phyloP scores from a whole-genome alignment of 2,113 vertebrate species.

The Hippocampus mohnikei region DNA sequence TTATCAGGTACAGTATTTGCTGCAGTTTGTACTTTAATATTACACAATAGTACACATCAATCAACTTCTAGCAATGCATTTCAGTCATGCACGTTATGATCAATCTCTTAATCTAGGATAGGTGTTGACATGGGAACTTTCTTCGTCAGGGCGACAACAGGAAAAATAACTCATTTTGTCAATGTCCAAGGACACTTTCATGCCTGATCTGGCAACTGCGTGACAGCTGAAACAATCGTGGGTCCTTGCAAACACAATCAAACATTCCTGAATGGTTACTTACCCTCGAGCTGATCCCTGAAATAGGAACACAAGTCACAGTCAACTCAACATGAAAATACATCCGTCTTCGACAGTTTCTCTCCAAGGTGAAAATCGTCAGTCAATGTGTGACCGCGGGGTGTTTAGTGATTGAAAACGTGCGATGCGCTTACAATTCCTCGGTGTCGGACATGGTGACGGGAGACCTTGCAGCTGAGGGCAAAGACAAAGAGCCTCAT shows the following conservation, averaged over 20 bases:
- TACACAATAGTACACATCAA: not conserved
- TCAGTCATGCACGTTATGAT: not conserved
- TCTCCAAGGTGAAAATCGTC: not conserved
- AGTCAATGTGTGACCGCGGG: not conserved
- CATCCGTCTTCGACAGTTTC: not conserved
- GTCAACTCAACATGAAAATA: not conserved
- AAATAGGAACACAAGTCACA: slow-evolving; percentile 31
- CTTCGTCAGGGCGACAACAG: not conserved
- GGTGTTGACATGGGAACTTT: not conserved
- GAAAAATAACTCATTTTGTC: not conserved
- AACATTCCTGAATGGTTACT: slow-evolving; percentile 60
- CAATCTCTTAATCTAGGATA: not conserved
- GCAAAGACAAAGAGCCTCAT: slow-evolving; percentile 14
- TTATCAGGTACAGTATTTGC: not conserved
- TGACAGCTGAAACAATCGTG: not conserved
- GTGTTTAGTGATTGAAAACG: not conserved
- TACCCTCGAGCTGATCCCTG: slow-evolving; percentile 86
- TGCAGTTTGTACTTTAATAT: not conserved
- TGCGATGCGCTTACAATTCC: slow-evolving; percentile 81
- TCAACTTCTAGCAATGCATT: not conserved
- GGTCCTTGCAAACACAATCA: slow-evolving; percentile 9
- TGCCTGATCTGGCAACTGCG: not conserved
- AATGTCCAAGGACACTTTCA: slow-evolving; percentile 1
- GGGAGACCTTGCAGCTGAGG: slow-evolving; percentile 68
- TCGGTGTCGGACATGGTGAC: slow-evolving; percentile 89